Evolutionary conservation across 2,113 vertebrate species (phyloP).

Genomic region (Parus major): DNA sequence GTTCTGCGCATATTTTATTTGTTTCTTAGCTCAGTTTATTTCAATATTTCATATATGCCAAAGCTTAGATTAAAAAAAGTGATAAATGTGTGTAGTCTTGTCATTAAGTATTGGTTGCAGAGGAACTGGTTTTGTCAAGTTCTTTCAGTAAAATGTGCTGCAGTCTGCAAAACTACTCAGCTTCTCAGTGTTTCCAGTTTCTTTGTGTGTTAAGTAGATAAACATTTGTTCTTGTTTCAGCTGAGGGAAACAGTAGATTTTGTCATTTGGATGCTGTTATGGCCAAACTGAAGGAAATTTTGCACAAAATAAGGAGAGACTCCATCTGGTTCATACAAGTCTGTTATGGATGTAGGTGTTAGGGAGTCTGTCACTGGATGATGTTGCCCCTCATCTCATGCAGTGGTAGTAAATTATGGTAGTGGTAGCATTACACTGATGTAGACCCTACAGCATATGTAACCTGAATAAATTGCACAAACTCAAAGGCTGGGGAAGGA

Average conservation of each 20-base stretch:
- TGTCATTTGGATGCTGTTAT: not conserved
- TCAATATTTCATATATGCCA: constrained; percentile 3
- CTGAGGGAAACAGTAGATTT: not conserved
- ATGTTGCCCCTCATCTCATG: accelerated
- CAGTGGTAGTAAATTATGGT: not conserved
- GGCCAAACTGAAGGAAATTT: not conserved
- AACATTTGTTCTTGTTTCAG: not conserved
- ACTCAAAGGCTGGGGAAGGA: not conserved
- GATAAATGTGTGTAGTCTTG: not conserved
- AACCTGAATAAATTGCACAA: not conserved
- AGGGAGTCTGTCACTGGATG: not conserved
- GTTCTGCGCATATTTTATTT: constrained; percentile 6
- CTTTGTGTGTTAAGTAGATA: not conserved
- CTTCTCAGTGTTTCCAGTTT: not conserved
- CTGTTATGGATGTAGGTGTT: not conserved
- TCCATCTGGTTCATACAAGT: not conserved
- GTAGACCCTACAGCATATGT: not conserved
- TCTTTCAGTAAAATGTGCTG: not conserved
- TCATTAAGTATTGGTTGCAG: not conserved
- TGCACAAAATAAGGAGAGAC: not conserved
- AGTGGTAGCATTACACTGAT: not conserved
- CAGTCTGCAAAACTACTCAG: not conserved
- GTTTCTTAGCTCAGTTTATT: constrained; percentile 20
- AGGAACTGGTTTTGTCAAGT: not conserved
- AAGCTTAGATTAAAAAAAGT: constrained; percentile 1